Conservation (phyloP, 2,888 invertebrate genomes). For the Spodoptera exigua region DNA sequence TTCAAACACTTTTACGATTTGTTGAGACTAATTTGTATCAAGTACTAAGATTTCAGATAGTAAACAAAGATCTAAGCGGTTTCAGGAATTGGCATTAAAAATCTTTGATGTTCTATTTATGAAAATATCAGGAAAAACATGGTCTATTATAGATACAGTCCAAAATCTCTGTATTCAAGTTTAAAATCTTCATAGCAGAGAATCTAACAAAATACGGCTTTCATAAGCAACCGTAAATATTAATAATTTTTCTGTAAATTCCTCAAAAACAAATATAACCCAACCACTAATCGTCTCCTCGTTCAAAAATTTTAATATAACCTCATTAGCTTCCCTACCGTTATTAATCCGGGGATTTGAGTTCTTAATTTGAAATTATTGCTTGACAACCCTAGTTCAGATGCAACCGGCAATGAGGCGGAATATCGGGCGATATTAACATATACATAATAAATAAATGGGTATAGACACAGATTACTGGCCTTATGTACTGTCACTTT, state of each 20-base stretch:
- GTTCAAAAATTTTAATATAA: constrained; percentile 31
- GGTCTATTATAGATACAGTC: too few species aligned
- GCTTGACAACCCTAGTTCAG: constrained; percentile 61
- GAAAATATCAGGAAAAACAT: too few species aligned
- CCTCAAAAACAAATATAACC: not conserved
- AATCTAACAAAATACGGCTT: too few species aligned
- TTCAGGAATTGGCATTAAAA: too few species aligned
- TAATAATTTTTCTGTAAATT: not conserved
- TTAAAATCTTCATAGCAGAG: too few species aligned
- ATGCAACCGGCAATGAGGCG: constrained; percentile 69
- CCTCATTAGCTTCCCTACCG: constrained; percentile 17
- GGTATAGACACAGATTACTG: constrained; percentile 22
- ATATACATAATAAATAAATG: constrained; percentile 26
- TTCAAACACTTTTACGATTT: too few species aligned
- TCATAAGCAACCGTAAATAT: too few species aligned
- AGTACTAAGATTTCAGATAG: too few species aligned
- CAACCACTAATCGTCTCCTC: not conserved
- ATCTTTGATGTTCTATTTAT: too few species aligned
- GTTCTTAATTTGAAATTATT: constrained; percentile 23
- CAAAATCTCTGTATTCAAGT: too few species aligned
- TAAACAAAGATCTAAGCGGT: too few species aligned
- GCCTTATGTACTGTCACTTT: constrained; percentile 24
- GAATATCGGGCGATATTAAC: constrained; percentile 63
- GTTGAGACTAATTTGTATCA: too few species aligned
- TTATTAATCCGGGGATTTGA: constrained; percentile 20